Conservation (phyloP, 2,113 vertebrate genomes). For the Ammospiza nelsoni region DNA sequence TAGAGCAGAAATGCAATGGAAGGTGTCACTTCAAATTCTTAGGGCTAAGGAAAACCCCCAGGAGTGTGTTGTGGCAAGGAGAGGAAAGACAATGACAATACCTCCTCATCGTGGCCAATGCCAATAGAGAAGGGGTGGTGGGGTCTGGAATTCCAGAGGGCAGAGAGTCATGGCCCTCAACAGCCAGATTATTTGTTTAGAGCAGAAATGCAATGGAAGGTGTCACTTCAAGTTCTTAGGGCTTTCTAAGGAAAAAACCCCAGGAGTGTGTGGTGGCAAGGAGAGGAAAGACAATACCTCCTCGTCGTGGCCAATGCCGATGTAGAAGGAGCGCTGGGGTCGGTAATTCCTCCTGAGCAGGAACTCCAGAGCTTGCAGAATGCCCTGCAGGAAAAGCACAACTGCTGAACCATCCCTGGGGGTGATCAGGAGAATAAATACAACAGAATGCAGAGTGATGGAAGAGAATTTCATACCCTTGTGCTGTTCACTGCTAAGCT, state of each 20-base stretch:
- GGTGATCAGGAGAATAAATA: background rate
- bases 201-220: no score
- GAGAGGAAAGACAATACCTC: slow-evolving; percentile 78
- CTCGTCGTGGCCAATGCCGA: slow-evolving; percentile 93
- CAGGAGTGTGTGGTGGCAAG: background rate
- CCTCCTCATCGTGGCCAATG: slow-evolving; percentile 71
- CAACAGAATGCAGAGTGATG: background rate
- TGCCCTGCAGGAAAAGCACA: slow-evolving; percentile 76
- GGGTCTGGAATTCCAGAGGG: no score
- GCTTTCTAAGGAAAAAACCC: background rate
- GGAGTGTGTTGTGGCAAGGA: background rate
- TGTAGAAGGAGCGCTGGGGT: slow-evolving; percentile 89
- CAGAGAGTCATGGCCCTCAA: no score
- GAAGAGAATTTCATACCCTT: background rate
- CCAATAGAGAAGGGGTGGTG: no score
- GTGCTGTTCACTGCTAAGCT: background rate
- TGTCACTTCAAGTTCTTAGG: background rate
- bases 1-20: no score
- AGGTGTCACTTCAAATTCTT: background rate
- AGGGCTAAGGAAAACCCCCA: background rate
- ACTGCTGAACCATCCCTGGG: accelerated
- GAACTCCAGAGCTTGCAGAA: slow-evolving; percentile 91
- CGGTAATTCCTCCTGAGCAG: slow-evolving; percentile 83
- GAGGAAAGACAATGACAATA: slow-evolving; percentile 44
- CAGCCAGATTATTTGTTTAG: no score